Evolutionary conservation across 2,888 invertebrate genomes (phyloP).

Genomic region (Lamproptera curius): DNA sequence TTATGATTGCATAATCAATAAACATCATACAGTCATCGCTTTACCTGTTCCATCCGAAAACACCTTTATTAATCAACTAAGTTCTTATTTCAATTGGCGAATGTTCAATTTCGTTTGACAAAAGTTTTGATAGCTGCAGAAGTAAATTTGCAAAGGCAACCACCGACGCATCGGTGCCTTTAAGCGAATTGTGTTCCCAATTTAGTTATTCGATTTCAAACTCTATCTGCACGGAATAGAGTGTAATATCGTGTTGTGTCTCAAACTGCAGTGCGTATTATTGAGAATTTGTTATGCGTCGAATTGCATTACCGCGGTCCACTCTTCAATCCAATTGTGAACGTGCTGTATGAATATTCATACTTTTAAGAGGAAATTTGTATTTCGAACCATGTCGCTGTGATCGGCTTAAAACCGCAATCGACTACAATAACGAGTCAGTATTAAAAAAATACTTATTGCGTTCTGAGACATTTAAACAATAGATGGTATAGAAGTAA

Average conservation of each 20-base stretch:
- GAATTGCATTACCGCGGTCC: conserved; percentile 18
- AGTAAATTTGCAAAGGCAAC: conserved; percentile 8
- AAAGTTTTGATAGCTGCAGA: not conserved
- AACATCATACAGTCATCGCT: conserved; percentile 11
- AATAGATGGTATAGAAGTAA: too few relatives aligned
- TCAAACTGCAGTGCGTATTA: not conserved
- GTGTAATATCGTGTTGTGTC: too few relatives aligned
- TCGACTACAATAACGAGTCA: not conserved
- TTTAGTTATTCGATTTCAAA: too few relatives aligned
- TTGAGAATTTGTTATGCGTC: conserved; percentile 12
- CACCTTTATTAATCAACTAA: not conserved
- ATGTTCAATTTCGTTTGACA: not conserved
- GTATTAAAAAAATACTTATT: too few relatives aligned
- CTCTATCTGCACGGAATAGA: not conserved
- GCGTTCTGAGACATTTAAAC: too few relatives aligned
- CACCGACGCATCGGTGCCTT: conserved; percentile 13
- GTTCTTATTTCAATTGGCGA: not conserved
- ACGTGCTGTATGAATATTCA: conserved; percentile 21
- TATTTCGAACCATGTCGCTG: not conserved
- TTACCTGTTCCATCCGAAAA: not conserved
- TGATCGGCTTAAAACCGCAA: not conserved
- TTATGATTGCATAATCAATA: conserved; percentile 21
- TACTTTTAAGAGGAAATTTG: conserved; percentile 2
- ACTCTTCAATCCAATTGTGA: conserved; percentile 22
- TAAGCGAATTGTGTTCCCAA: conserved; percentile 13